Evolutionary conservation across 2,113 vertebrate species (phyloP).

Genomic region (Scophthalmus maximus): DNA sequence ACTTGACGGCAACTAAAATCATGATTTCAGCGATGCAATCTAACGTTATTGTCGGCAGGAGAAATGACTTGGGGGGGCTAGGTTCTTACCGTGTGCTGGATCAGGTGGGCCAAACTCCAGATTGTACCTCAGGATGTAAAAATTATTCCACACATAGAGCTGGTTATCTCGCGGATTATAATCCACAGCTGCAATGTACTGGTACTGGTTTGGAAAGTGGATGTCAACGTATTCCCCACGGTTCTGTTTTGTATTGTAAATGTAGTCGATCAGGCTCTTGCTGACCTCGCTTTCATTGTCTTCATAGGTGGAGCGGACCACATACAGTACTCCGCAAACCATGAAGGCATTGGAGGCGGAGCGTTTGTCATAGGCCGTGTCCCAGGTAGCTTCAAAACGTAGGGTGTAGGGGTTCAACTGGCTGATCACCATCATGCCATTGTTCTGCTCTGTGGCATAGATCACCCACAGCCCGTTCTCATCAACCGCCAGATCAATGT

Average conservation of each 20-base stretch:
- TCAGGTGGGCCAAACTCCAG: constrained; percentile 97
- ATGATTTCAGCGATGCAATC: constrained; percentile 37
- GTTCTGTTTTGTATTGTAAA: constrained; percentile 95
- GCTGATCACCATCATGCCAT: constrained; percentile 98
- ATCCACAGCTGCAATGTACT: constrained; percentile 98
- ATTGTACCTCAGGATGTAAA: constrained; percentile 97
- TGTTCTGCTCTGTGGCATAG: constrained; percentile 99
- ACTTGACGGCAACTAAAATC: constrained; percentile 56
- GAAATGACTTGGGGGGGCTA: constrained; percentile 4
- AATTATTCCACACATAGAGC: constrained; percentile 99
- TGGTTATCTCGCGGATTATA: constrained; percentile 99
- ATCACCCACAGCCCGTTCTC: constrained; percentile 99
- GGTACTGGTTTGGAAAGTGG: constrained; percentile 99
- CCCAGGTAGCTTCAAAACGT: constrained; percentile 98
- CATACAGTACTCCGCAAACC: constrained; percentile 97
- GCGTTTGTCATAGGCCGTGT: constrained; percentile 95
- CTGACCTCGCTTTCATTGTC: constrained; percentile 98
- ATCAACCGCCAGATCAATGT: constrained; percentile 97
- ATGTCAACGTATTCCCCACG: constrained; percentile 93
- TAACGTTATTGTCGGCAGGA: constrained; percentile 42
- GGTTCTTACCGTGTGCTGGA: constrained; percentile 93
- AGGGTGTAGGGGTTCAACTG: constrained; percentile 98
- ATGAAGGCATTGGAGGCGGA: constrained; percentile 99
- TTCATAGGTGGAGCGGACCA: constrained; percentile 96
- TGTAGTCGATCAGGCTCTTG: constrained; percentile 95